Percentiles rank a stretch among this genome's conserved stretches.
These are phyloP conservation scores for Oncopodura yosiiana DNA, from an alignment of 1,140 invertebrate species.

Conservation along the genomic window DNA sequence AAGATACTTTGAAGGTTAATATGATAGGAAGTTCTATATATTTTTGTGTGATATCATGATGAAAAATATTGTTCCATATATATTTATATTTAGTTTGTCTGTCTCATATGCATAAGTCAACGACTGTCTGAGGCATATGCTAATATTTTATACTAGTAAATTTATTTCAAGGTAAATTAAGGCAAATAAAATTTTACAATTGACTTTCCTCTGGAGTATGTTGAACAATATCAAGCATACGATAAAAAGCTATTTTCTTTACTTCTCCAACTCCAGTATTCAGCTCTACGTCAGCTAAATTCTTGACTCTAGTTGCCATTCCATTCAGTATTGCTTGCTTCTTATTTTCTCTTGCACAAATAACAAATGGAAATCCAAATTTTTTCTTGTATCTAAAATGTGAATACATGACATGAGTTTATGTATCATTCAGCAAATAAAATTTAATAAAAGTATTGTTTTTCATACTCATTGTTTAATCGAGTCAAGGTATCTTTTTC, in stretches of 20 bases:
- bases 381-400: conserved; percentile 50
- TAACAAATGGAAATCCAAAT: conserved; percentile 61
- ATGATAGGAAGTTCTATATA: too few relatives aligned
- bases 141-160: too few relatives aligned
- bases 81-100: too few relatives aligned
- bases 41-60: too few relatives aligned
- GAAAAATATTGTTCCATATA: too few relatives aligned
- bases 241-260: conserved; percentile 49
- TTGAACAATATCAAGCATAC: conserved; percentile 20
- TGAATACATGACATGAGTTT: background rate
- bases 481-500: conserved; percentile 45
- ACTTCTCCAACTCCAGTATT: conserved; percentile 53
- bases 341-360: conserved; percentile 57
- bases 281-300: conserved; percentile 48
- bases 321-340: conserved; percentile 50
- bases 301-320: conserved; percentile 47
- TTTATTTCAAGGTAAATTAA: too few relatives aligned
- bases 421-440: background rate
- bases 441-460: background rate
- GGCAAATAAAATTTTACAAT: too few relatives aligned
- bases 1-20: too few relatives aligned
- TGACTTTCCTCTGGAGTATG: background rate
- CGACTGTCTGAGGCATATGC: too few relatives aligned
- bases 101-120: too few relatives aligned
- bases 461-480: conserved; percentile 46